Percentiles rank a stretch among this genome's conserved stretches.
Evolutionary conservation across 1,140 invertebrate species (phyloP).

Genomic region (Elymnias hypermnestra): DNA sequence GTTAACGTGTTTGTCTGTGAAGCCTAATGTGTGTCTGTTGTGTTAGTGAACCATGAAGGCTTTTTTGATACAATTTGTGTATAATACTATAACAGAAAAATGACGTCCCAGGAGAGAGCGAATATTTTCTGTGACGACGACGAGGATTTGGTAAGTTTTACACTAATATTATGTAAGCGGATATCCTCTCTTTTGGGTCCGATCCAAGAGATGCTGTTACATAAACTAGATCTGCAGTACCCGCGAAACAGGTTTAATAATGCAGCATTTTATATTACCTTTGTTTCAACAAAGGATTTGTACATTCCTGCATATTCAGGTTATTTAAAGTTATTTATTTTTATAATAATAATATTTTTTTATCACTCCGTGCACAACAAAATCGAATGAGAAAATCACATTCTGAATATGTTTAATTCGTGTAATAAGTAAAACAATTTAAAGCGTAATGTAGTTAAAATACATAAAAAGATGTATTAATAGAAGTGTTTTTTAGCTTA

Average conservation of each 20-base stretch:
- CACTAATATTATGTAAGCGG: conserved; percentile 28
- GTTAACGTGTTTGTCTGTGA: conserved; percentile 51
- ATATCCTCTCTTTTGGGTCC: conserved; percentile 30
- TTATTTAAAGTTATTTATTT: no score
- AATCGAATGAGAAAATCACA: no score
- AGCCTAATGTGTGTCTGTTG: conserved; percentile 36
- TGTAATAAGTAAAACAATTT: no score
- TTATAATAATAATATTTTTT: no score
- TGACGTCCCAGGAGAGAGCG: conserved; percentile 56
- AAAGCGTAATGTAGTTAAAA: no score
- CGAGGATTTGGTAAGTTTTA: conserved; percentile 61
- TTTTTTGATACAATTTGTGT: conserved; percentile 29
- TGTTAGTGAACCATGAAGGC: conserved; percentile 56
- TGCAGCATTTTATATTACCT: neutral
- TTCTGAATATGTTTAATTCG: no score
- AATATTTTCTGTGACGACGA: conserved; percentile 66
- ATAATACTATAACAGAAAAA: conserved; percentile 36
- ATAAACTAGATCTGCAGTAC: conserved; percentile 32
- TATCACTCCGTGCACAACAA: no score
- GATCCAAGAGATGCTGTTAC: conserved; percentile 33
- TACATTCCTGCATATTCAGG: no score
- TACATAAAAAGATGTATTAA: no score
- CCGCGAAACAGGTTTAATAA: conserved; percentile 1
- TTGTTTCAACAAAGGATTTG: no score
- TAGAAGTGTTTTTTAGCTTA: no score